Conservation (phyloP, 2,888 invertebrate species). For the Eilema sororculum region DNA sequence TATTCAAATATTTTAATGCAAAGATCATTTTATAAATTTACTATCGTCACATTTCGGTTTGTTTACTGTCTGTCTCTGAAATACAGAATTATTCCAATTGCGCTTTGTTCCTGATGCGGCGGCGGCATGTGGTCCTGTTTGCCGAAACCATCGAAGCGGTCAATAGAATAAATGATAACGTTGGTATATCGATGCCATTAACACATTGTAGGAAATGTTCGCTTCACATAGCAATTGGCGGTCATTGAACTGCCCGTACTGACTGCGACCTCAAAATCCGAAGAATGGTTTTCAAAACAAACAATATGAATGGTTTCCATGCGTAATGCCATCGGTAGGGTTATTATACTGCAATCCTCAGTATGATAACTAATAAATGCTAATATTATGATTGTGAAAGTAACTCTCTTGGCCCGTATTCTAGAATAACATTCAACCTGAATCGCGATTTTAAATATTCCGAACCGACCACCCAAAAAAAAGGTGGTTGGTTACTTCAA, state of each 20-base stretch:
- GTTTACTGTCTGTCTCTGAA: not conserved
- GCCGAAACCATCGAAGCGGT: conserved; percentile 34
- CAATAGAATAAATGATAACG: conserved; percentile 41
- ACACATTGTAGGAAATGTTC: conserved; percentile 39
- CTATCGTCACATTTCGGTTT: not conserved
- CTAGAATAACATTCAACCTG: too few relatives aligned
- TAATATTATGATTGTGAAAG: not conserved
- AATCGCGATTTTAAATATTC: too few relatives aligned
- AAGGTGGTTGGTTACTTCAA: too few relatives aligned
- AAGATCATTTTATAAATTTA: not conserved
- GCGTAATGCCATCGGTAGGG: conserved; percentile 51
- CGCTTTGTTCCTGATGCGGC: conserved; percentile 50
- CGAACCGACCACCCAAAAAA: too few relatives aligned
- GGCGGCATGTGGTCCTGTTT: conserved; percentile 34
- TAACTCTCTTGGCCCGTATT: too few relatives aligned
- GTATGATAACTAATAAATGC: not conserved
- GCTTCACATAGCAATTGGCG: conserved; percentile 27
- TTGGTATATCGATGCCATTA: conserved; percentile 39
- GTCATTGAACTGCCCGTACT: conserved; percentile 2
- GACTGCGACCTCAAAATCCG: conserved; percentile 51
- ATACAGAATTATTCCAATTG: conserved; percentile 11
- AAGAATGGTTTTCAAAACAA: conserved; percentile 60
- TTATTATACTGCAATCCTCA: conserved; percentile 50
- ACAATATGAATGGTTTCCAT: conserved; percentile 60
- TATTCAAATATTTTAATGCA: not conserved